Percentiles rank a stretch among this genome's conserved stretches.
Conservation (phyloP, 1,140 invertebrate genomes). For the Probaryconus sp. region DNA sequence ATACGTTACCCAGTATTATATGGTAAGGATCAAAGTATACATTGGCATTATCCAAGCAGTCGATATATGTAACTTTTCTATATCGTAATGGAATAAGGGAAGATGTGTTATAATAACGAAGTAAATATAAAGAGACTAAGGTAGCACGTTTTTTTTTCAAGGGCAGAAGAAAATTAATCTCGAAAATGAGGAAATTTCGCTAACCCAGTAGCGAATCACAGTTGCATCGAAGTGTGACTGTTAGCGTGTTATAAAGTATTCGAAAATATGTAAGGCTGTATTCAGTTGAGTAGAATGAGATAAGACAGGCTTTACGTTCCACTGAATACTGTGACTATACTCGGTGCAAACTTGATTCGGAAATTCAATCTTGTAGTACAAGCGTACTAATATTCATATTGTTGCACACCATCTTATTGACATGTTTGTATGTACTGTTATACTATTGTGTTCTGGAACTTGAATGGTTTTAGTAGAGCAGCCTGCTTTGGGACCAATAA, state of each 20-base stretch:
- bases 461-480: too few species aligned
- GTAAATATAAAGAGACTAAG: neutral
- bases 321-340: neutral
- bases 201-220: neutral
- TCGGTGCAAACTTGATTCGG: slow-evolving; percentile 7
- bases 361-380: slow-evolving; percentile 1
- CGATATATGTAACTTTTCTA: neutral
- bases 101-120: neutral
- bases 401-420: neutral
- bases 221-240: neutral
- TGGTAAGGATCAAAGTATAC: neutral
- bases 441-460: too few species aligned
- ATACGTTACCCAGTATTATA: slow-evolving; percentile 31
- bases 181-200: too few species aligned
- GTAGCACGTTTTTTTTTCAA: neutral
- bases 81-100: neutral
- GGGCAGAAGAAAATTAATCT: too few species aligned
- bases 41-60: neutral
- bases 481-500: too few species aligned
- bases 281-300: slow-evolving; percentile 28
- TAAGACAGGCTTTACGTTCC: slow-evolving; percentile 10
- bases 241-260: neutral
- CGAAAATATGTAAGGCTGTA: slow-evolving; percentile 14
- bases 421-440: neutral
- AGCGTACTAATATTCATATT: neutral